These are phyloP conservation scores for Epinephelus fuscoguttatus DNA, from an alignment of 2,113 vertebrate genomes.

Conservation along the genomic window DNA sequence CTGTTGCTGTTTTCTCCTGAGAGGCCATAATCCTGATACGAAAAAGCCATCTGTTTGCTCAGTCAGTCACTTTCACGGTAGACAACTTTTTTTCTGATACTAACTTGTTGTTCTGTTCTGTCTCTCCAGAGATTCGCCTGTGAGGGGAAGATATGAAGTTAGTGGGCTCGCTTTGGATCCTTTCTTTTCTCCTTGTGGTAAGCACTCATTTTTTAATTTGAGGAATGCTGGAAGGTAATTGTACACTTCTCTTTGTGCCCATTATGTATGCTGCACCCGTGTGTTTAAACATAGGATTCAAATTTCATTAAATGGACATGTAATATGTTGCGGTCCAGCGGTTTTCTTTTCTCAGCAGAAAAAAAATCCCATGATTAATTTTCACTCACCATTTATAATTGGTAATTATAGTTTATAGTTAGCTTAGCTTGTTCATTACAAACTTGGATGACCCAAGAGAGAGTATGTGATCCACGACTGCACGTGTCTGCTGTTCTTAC, in stretches of 20 bases:
- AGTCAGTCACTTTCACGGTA: slow-evolving; percentile 53
- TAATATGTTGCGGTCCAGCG: slow-evolving; percentile 40
- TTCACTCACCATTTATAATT: slow-evolving; percentile 53
- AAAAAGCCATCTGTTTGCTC: slow-evolving; percentile 58
- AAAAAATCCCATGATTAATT: slow-evolving; percentile 54
- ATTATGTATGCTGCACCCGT: slow-evolving; percentile 3
- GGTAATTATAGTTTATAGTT: slow-evolving; percentile 56
- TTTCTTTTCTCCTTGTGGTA: slow-evolving; percentile 79
- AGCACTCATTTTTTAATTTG: slow-evolving; percentile 52
- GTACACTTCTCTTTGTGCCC: neutral
- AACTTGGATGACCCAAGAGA: slow-evolving; percentile 40
- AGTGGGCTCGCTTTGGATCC: slow-evolving; percentile 67
- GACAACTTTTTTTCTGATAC: slow-evolving; percentile 45
- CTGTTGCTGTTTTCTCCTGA: slow-evolving; percentile 35
- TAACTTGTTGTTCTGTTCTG: slow-evolving; percentile 39
- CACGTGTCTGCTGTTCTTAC: neutral
- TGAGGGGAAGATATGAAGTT: slow-evolving; percentile 78
- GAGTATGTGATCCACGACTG: slow-evolving; percentile 45
- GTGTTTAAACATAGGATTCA: neutral
- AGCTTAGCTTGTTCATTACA: slow-evolving; percentile 62
- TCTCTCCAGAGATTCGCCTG: slow-evolving; percentile 63
- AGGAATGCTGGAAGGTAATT: slow-evolving; percentile 11
- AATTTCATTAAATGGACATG: slow-evolving; percentile 37
- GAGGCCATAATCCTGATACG: slow-evolving; percentile 51
- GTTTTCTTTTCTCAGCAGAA: slow-evolving; percentile 37